Conservation (phyloP, 2,113 vertebrate species). For the Halichoeres trimaculatus region DNA sequence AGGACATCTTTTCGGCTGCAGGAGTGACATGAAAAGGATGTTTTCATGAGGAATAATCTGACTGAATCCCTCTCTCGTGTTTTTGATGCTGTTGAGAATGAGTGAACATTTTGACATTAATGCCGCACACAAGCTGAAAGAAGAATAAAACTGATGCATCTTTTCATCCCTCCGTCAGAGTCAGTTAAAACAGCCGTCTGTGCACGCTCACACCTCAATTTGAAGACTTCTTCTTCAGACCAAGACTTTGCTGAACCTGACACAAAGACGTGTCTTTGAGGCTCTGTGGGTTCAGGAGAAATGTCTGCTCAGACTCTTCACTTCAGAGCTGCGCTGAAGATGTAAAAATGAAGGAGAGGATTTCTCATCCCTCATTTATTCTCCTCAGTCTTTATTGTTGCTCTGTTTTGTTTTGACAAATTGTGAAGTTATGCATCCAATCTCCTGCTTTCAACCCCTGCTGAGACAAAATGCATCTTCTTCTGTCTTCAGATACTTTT, state of each 20-base stretch:
- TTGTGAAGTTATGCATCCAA: conserved; percentile 26
- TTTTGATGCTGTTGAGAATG: conserved; percentile 15
- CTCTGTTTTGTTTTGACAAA: conserved; percentile 11
- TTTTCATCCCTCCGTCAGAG: conserved; percentile 14
- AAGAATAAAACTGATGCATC: neutral
- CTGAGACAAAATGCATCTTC: neutral
- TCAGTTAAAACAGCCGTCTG: conserved; percentile 1
- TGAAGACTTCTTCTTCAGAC: conserved; percentile 19
- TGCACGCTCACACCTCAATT: conserved; percentile 1
- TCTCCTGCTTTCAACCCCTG: neutral
- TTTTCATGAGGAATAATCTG: conserved; percentile 46
- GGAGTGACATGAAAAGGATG: conserved; percentile 43
- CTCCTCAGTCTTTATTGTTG: conserved; percentile 1
- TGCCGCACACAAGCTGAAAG: conserved; percentile 13
- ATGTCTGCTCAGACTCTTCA: no score
- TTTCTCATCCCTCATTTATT: conserved; percentile 14
- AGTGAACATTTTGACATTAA: conserved; percentile 32
- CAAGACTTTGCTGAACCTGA: neutral
- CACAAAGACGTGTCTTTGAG: neutral
- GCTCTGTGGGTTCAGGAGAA: neutral
- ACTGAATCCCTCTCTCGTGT: conserved; percentile 39
- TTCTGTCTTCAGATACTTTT: neutral
- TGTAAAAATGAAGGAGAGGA: conserved; percentile 16
- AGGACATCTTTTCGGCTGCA: conserved; percentile 49
- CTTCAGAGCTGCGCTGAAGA: conserved; percentile 6